Evolutionary conservation across 2,113 vertebrate species (phyloP).

Genomic region (Cyanoliseus patagonus): DNA sequence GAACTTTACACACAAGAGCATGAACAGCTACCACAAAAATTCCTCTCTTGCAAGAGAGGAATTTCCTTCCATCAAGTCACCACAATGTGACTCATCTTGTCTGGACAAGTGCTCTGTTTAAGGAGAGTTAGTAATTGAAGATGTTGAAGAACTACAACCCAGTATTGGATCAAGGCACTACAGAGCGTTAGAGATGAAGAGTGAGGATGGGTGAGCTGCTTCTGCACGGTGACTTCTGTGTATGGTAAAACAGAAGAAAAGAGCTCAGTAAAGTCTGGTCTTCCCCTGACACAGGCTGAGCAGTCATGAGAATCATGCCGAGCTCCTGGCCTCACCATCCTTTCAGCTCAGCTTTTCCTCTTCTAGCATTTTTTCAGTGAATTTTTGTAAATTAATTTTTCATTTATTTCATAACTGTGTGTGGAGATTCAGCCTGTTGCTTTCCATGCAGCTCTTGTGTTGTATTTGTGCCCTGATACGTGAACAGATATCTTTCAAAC

Average conservation of each 20-base stretch:
- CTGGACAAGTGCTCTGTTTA: neutral
- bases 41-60: neutral
- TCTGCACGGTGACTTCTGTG: neutral
- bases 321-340: neutral
- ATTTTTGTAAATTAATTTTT: neutral
- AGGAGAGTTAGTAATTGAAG: neutral
- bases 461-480: neutral
- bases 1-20: neutral
- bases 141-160: neutral
- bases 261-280: neutral
- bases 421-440: neutral
- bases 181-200: too few species aligned
- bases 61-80: neutral
- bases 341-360: neutral
- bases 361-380: neutral
- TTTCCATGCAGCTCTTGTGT: neutral
- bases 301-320: fast-evolving
- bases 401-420: neutral
- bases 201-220: neutral
- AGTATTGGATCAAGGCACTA: neutral
- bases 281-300: neutral
- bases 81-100: fast-evolving
- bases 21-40: neutral
- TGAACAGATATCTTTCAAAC: neutral
- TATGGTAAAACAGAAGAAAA: neutral